Evolutionary conservation across 2,113 vertebrate species (phyloP).

Genomic region (Eurypyga helias): DNA sequence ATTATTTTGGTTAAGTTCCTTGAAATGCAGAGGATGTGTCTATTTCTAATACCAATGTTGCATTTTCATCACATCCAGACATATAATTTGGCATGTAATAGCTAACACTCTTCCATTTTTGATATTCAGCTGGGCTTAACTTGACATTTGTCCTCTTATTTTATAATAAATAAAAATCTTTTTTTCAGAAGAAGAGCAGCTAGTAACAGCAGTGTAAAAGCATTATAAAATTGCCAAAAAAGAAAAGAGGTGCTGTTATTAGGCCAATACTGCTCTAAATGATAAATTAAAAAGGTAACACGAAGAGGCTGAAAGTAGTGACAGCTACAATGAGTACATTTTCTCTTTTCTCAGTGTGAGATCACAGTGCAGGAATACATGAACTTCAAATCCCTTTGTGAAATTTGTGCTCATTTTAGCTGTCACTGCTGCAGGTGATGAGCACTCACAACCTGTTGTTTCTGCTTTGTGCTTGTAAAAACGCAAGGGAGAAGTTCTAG

Average conservation of each 20-base stretch:
- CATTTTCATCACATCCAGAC: neutral
- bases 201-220: slow-evolving; percentile 2
- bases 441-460: slow-evolving; percentile 43
- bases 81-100: neutral
- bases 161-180: slow-evolving; percentile 16
- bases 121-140: neutral
- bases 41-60: neutral
- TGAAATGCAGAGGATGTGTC: neutral
- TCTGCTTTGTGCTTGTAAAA: neutral
- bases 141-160: neutral
- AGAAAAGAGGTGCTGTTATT: neutral
- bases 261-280: slow-evolving; percentile 36
- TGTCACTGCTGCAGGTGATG: slow-evolving; percentile 50
- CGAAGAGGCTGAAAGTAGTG: slow-evolving; percentile 57
- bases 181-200: neutral
- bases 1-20: neutral
- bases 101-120: neutral
- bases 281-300: slow-evolving; percentile 60
- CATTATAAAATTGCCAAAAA: neutral
- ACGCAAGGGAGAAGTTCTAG: neutral
- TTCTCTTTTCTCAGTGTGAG: slow-evolving; percentile 52
- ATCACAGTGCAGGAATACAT: slow-evolving; percentile 26
- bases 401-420: slow-evolving; percentile 46
- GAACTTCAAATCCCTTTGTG: slow-evolving; percentile 61
- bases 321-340: slow-evolving; percentile 53